Percentiles rank a stretch among this genome's conserved stretches.
phyloP scores from a whole-genome alignment of 2,113 vertebrate genomes.

The Andinoacara biseriatus region DNA sequence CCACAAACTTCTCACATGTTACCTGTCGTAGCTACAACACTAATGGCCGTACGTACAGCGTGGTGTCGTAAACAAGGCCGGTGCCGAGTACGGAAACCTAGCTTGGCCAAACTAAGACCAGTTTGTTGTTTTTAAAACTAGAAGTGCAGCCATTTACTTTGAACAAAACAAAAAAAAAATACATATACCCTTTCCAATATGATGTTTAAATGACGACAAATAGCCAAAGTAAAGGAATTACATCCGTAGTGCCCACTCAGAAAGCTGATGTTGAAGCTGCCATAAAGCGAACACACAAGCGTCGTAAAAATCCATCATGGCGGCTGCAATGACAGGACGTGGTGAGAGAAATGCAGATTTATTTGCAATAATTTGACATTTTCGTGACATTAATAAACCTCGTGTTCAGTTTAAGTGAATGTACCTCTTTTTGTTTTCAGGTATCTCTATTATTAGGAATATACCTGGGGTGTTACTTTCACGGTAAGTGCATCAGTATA shows the following conservation, averaged over 20 bases:
- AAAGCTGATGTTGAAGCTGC: background rate
- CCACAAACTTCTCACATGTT: slow-evolving; percentile 55
- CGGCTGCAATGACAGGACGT: slow-evolving; percentile 65
- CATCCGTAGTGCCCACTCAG: background rate
- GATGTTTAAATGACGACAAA: background rate
- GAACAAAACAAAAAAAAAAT: background rate
- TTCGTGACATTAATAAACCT: background rate
- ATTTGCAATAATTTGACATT: accelerated
- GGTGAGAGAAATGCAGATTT: slow-evolving; percentile 58
- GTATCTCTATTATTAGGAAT: slow-evolving; percentile 52
- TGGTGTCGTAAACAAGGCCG: slow-evolving; percentile 53
- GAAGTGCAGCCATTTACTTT: accelerated
- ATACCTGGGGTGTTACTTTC: slow-evolving; percentile 46
- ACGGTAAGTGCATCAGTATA: slow-evolving; percentile 53
- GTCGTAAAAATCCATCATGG: slow-evolving; percentile 74
- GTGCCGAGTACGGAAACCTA: slow-evolving; percentile 45
- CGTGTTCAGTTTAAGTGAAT: background rate
- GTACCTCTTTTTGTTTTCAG: slow-evolving; percentile 18
- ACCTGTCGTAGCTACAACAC: slow-evolving; percentile 26
- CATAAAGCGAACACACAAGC: slow-evolving; percentile 43
- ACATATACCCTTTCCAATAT: accelerated
- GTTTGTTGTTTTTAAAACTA: background rate
- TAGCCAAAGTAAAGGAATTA: accelerated
- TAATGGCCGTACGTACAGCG: slow-evolving; percentile 23
- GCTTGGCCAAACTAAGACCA: slow-evolving; percentile 14